Conservation (phyloP, 2,113 vertebrate genomes). For the Campylomormyrus tamandua region DNA sequence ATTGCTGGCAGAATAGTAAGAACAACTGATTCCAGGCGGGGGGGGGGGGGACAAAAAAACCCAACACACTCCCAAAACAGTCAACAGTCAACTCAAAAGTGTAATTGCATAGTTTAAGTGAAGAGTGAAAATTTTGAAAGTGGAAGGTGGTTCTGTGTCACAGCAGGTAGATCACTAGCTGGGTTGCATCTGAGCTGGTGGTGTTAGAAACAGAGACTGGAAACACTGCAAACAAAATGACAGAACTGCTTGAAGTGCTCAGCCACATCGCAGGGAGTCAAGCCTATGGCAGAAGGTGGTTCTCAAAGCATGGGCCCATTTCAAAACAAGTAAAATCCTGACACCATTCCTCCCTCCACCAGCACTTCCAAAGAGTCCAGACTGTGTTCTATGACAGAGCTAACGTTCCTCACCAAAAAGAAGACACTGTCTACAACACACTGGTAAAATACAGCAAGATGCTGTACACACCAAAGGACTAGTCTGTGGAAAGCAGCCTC, state of each 20-base stretch:
- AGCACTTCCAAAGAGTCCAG: not conserved
- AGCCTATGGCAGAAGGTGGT: not conserved
- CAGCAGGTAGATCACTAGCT: not conserved
- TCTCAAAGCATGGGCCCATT: not conserved
- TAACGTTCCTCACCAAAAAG: not conserved
- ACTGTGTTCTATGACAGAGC: not conserved
- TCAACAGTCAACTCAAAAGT: not conserved
- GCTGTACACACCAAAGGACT: not conserved
- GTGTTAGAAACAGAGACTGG: not conserved
- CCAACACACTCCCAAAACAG: not conserved
- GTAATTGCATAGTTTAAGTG: not conserved
- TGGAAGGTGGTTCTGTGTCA: not conserved
- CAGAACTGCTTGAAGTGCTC: not conserved
- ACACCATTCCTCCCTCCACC: not conserved
- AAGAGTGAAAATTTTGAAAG: not conserved
- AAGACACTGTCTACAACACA: not conserved
- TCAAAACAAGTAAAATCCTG: not conserved
- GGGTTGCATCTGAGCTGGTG: not conserved
- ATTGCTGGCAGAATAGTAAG: not conserved
- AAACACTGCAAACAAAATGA: not conserved
- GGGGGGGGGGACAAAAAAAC: too few species aligned
- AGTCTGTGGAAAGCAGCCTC: not conserved
- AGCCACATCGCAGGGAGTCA: not conserved
- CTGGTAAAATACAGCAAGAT: not conserved
- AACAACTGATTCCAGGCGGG: not conserved